Evolutionary conservation across 2,797 vertebrate genomes (phyloP).

Genomic region (Sarcoramphus papa): DNA sequence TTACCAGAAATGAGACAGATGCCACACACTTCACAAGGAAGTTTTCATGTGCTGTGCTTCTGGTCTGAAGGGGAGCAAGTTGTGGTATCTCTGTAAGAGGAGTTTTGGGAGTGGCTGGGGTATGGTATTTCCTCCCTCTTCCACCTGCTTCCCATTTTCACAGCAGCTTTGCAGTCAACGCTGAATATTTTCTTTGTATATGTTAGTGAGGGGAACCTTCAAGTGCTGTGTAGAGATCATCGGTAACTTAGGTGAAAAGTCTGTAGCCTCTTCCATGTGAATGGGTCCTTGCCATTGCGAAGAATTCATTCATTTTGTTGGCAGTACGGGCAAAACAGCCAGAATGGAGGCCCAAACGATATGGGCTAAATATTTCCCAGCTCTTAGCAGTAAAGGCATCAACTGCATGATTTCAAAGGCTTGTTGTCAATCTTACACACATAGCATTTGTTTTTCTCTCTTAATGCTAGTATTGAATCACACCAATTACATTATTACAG

Average conservation of each 20-base stretch:
- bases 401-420: slow-evolving; percentile 19
- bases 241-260: neutral
- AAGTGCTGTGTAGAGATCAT: neutral
- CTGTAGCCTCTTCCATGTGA: neutral
- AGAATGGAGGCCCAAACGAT: neutral
- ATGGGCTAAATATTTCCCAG: neutral
- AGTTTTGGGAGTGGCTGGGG: neutral
- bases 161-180: neutral
- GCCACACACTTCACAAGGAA: neutral
- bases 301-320: neutral
- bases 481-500: slow-evolving; percentile 59
- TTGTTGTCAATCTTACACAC: slow-evolving; percentile 26
- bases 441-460: slow-evolving; percentile 44
- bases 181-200: neutral
- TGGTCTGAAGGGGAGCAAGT: neutral
- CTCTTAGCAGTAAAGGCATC: neutral
- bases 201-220: neutral
- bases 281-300: neutral
- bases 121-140: neutral
- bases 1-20: neutral
- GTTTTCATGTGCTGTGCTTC: neutral
- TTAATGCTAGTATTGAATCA: slow-evolving; percentile 56
- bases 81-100: neutral
- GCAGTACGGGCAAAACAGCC: neutral
- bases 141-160: neutral